phyloP scores from a whole-genome alignment of 2,113 vertebrate genomes.

The Microtus richardsoni region DNA sequence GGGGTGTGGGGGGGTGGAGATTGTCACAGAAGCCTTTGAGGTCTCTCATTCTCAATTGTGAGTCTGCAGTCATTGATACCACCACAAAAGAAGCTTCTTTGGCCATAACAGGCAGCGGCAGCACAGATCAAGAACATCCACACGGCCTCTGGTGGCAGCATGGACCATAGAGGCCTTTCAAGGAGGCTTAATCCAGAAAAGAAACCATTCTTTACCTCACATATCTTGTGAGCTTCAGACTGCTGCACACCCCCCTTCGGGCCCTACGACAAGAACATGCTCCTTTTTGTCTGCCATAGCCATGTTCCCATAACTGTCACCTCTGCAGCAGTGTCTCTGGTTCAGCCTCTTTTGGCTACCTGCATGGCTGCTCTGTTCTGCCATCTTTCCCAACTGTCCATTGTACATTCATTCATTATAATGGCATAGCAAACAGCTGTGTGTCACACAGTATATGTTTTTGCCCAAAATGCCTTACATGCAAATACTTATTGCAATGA shows the following conservation, averaged over 20 bases:
- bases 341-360: background rate
- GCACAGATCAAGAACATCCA: no score
- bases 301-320: background rate
- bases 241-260: background rate
- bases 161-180: no score
- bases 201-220: background rate
- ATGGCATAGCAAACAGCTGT: background rate
- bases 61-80: no score
- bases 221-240: background rate
- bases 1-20: no score
- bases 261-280: background rate
- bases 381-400: background rate
- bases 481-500: background rate
- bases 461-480: background rate
- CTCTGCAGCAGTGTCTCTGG: background rate
- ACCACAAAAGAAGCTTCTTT: no score
- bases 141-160: no score
- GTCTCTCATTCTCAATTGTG: no score
- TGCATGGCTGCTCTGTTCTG: background rate
- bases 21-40: no score
- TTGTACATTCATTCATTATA: background rate
- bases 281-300: background rate
- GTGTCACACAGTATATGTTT: no score
- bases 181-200: no score
- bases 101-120: no score